Evolutionary conservation across 2,797 vertebrate species (phyloP), one percentile per base, ranked within the genome.

Genomic region (Characodon lateralis): DNA sequence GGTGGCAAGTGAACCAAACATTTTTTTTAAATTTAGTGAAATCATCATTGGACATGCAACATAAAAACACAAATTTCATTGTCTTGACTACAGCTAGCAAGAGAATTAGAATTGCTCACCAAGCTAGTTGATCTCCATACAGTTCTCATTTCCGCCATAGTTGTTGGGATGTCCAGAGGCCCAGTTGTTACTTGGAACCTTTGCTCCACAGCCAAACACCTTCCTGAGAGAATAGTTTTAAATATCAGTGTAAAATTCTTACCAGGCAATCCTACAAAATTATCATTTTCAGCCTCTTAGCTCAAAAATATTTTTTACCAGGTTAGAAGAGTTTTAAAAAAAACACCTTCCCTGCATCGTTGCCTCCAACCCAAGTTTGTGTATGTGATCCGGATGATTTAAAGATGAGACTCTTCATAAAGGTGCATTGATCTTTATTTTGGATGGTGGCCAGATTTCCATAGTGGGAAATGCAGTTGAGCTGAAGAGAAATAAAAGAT

Each of bases 41-140:
- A n/a, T 12, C 8, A 26, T n/a, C 9, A 58, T 58, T 58, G 24
- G 4, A 26, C 55, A 58, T 58, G 55, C 55, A 56, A 56, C 24
- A 58, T 58, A 26, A 58, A 26, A 58, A 10, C 8, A 12, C 55
- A 58, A 4, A 5, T 58, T 4, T 9, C 12, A 3, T 56, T 56
- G 24, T 56, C n/a, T 24, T n/a, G 10, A 12, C 10, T 22, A n/a
- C 55, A 58, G 9, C 10, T 41, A 13, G 3, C 58, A 59, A 24
- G 58, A 26, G 12, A 41, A 9, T 20, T 24, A 6, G 14, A 8
- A 53, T 1, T 46, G 20, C 2, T 22, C 61, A 71, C 75, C 68
- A 0, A 0, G 0, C 1, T 0, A 0, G 13, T 72, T 78, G 2
- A 78, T 72, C 24, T 9, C 1, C 24, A 78, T 65, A 50, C 76